Percentiles rank a stretch among this genome's conserved stretches.
These are phyloP conservation scores for Chelonus formosanus DNA, from an alignment of 2,888 invertebrate species.

Conservation along the genomic window DNA sequence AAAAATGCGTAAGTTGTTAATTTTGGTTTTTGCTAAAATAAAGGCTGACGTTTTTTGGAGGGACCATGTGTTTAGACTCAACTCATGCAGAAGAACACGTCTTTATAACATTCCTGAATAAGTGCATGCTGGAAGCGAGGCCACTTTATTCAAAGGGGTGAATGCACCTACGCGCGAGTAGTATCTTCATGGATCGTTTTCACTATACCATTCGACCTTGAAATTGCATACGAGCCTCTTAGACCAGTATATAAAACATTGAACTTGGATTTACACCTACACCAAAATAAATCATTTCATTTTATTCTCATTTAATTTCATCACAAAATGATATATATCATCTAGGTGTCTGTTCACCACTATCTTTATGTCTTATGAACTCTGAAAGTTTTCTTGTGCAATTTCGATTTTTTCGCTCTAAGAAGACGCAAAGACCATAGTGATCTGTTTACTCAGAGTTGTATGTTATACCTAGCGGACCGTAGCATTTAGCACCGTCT, in stretches of 20 bases:
- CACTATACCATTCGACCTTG: constrained; percentile 44
- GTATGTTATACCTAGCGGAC: constrained; percentile 45
- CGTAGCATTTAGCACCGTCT: constrained; percentile 37
- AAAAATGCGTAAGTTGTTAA: constrained; percentile 38
- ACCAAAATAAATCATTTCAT: not conserved
- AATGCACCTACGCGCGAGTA: constrained; percentile 42
- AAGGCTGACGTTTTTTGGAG: not conserved
- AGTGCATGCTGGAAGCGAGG: constrained; percentile 39
- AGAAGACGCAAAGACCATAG: constrained; percentile 36
- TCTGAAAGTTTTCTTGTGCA: constrained; percentile 14
- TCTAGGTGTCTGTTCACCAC: too few relatives aligned
- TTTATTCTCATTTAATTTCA: not conserved
- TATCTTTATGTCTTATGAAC: too few relatives aligned
- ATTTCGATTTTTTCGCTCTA: constrained; percentile 13
- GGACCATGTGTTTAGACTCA: not conserved
- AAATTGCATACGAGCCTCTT: constrained; percentile 19
- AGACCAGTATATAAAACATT: constrained; percentile 21
- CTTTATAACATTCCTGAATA: constrained; percentile 46
- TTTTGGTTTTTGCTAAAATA: too few relatives aligned
- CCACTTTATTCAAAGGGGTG: constrained; percentile 39
- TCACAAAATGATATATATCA: not conserved
- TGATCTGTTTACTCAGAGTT: constrained; percentile 43
- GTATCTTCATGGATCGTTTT: constrained; percentile 44
- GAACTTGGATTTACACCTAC: constrained; percentile 16
- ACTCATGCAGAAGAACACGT: constrained; percentile 20